A percentile compares a stretch with the other conserved stretches of the same genome.
Evolutionary conservation across 64 coral and sea anemone species (phyloP).

Genomic region (Trachythela sp.): DNA sequence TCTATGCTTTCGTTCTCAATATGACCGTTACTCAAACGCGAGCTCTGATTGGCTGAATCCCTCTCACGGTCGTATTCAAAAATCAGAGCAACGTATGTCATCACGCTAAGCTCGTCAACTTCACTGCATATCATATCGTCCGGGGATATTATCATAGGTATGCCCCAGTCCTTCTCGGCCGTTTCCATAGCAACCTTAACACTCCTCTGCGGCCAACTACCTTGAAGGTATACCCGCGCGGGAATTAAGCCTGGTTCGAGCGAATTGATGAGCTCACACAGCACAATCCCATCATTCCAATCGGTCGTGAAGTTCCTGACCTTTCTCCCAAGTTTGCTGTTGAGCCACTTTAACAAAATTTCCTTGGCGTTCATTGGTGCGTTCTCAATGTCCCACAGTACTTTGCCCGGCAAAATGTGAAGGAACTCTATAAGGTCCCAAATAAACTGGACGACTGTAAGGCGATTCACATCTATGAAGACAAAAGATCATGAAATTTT

Average conservation of each 20-base stretch:
- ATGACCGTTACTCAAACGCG: neutral
- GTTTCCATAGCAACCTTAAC: slow-evolving; percentile 88
- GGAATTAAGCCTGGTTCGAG: slow-evolving; percentile 69
- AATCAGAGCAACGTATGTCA: slow-evolving; percentile 89
- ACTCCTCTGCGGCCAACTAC: slow-evolving; percentile 63
- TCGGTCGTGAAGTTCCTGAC: slow-evolving; percentile 80
- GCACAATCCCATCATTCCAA: slow-evolving; percentile 75
- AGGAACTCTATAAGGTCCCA: slow-evolving; percentile 67
- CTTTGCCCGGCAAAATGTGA: slow-evolving; percentile 45
- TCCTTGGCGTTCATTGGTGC: slow-evolving; percentile 44
- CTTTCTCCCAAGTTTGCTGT: slow-evolving; percentile 62
- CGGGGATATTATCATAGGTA: slow-evolving; percentile 87
- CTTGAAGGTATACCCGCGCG: slow-evolving; percentile 54
- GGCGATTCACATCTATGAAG: neutral
- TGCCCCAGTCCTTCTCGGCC: slow-evolving; percentile 78
- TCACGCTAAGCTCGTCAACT: slow-evolving; percentile 78
- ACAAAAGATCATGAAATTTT: neutral
- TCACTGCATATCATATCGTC: slow-evolving; percentile 69
- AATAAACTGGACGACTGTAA: slow-evolving; percentile 29
- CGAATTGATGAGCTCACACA: slow-evolving; percentile 88
- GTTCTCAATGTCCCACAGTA: neutral
- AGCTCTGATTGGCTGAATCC: neutral
- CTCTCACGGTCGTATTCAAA: slow-evolving; percentile 64
- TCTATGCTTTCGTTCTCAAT: neutral
- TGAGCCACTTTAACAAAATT: slow-evolving; percentile 77